Base-by-base conservation (phyloP, 2,113 vertebrate species). In the Tonatia bakeri region DNA sequence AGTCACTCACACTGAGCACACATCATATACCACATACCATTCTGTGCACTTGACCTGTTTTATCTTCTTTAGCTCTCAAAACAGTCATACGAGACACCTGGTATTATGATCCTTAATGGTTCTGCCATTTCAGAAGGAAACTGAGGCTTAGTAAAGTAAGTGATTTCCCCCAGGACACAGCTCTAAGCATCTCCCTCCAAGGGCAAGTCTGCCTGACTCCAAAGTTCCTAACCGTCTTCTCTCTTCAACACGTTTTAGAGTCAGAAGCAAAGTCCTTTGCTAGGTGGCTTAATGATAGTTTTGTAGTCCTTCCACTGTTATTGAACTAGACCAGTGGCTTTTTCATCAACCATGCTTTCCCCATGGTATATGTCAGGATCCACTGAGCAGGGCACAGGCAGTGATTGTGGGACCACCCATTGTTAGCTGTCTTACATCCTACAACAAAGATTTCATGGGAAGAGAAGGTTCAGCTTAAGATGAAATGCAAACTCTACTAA, bases 351-450 rank as follows among this genome's bases (percentile, higher is more conserved):
- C 19, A 1, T 61, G 19, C 2, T 85, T 91, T 64, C 65, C 33
- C 77, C n/a, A 5, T 15, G 38, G 64, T 33, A 26, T 4, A 19
- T 0, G 0, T 1, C 12, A 45, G 56, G 24, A 14, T 2, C 7
- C 9, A 15, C 4, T 0, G n/a, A 28, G 8, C 43, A 67, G 40
- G 69, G 45, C 7, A 45, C 43, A 16, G 70, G n/a, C 5, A 1
- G 33, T n/a, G n/a, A 38, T 13, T 43, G 79, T n/a, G 20, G 56
- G 9, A 20, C 28, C 2, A 16, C 28, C 15, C 50, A 28, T 15
- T 70, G 16, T 50, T 14, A 47, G 14, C 50, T 75, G 15, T 52
- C 65, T 69, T n/a, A 26, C 40, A 15, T 20, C 33, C 5, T 14
- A 24, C 47, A 64, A 0, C 14, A 38, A 80, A 76, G 45, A 84